These are phyloP conservation scores for Microplitis deprimator DNA, from an alignment of 2,888 invertebrate genomes.

Conservation along the genomic window DNA sequence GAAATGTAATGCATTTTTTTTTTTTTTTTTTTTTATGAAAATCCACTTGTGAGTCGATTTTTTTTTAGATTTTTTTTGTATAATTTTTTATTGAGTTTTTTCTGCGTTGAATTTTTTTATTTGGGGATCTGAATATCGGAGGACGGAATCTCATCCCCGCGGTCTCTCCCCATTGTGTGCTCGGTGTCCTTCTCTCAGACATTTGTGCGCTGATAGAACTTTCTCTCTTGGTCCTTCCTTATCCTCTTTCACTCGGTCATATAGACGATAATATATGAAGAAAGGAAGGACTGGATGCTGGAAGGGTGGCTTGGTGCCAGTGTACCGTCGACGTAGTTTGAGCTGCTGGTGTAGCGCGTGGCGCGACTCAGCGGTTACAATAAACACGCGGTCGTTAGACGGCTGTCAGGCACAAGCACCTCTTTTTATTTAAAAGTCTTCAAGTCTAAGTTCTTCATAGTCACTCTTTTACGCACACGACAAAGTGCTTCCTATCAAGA, in stretches of 20 bases:
- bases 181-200: neutral
- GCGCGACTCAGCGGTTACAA: conserved; percentile 35
- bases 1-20: neutral
- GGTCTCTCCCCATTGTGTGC: neutral
- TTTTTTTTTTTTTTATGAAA: too few relatives aligned
- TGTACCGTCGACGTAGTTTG: neutral
- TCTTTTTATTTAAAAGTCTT: neutral
- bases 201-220: neutral
- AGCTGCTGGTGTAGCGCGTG: conserved; percentile 19
- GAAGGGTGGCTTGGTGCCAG: neutral
- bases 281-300: neutral
- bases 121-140: neutral
- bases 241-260: neutral
- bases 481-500: neutral
- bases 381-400: conserved; percentile 49
- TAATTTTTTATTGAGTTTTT: neutral
- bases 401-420: conserved; percentile 42
- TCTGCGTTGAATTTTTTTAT: neutral
- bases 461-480: neutral
- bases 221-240: conserved; percentile 2
- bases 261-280: neutral
- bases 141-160: neutral
- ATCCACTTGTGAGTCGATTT: neutral
- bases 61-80: neutral
- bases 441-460: neutral